Conservation (phyloP, 2,797 vertebrate species). For the Knipowitschia caucasica region DNA sequence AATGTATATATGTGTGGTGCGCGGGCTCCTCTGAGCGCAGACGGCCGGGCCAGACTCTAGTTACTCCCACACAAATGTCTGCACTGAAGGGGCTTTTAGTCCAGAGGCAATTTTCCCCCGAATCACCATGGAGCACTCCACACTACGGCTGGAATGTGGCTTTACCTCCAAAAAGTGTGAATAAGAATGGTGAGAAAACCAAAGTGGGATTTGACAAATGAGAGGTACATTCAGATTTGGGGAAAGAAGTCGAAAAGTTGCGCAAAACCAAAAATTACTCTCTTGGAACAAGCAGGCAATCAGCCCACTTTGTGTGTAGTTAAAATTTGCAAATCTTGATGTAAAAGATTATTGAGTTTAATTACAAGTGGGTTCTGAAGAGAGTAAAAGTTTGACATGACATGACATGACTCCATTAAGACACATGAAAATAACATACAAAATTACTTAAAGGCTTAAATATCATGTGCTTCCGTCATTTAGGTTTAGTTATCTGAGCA, state of each 20-base stretch:
- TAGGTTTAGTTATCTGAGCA: conserved; percentile 5
- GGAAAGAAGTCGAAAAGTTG: conserved; percentile 13
- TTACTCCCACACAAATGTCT: conserved; percentile 54
- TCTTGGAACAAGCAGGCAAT: too few species aligned
- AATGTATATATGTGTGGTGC: conserved; percentile 20
- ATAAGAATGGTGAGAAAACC: conserved; percentile 32
- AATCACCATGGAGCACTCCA: conserved; percentile 32
- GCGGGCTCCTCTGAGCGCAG: conserved; percentile 21
- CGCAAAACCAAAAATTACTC: too few species aligned
- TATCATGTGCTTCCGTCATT: not conserved
- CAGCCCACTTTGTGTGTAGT: not conserved
- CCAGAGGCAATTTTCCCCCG: conserved; percentile 25
- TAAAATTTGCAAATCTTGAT: conserved; percentile 3
- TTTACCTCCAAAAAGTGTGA: conserved; percentile 33
- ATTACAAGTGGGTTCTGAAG: not conserved
- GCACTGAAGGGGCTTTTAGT: conserved; percentile 41
- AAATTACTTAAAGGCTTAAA: not conserved
- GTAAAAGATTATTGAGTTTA: not conserved
- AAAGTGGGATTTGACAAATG: conserved; percentile 9
- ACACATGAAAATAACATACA: not conserved
- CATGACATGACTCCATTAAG: not conserved
- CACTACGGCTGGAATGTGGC: conserved; percentile 8
- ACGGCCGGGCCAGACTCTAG: conserved; percentile 46
- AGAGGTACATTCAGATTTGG: not conserved
- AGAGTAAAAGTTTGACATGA: too few species aligned